Conservation (phyloP, 1,140 invertebrate species). For the Maconellicoccus hirsutus region DNA sequence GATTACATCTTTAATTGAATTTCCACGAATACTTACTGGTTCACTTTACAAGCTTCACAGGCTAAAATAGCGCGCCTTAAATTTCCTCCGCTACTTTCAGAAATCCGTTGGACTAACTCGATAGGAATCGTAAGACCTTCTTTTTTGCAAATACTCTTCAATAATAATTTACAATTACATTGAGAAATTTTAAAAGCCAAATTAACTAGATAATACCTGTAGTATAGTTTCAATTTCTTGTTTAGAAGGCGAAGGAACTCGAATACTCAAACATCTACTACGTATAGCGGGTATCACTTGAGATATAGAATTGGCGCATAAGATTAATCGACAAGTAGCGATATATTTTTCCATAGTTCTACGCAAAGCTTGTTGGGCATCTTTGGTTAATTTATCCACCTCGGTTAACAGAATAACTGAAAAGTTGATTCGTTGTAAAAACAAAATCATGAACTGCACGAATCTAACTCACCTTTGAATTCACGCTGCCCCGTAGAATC, state of each 20-base stretch:
- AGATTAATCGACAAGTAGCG: constrained; percentile 83
- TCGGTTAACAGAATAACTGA: constrained; percentile 87
- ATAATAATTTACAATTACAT: not conserved
- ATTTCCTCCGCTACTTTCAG: constrained; percentile 74
- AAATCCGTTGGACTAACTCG: constrained; percentile 66
- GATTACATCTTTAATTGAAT: too few relatives aligned
- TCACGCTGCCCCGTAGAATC: constrained; percentile 73
- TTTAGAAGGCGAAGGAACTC: constrained; percentile 75
- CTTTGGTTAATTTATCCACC: constrained; percentile 90
- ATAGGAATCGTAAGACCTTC: constrained; percentile 68
- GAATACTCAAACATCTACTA: constrained; percentile 82
- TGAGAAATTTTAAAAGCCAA: not conserved
- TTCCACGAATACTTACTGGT: constrained; percentile 47
- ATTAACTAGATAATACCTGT: constrained; percentile 31
- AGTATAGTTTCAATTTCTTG: constrained; percentile 63
- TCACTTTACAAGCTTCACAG: constrained; percentile 86
- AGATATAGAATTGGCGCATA: constrained; percentile 90
- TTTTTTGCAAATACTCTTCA: constrained; percentile 69
- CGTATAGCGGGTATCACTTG: constrained; percentile 89
- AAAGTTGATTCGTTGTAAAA: constrained; percentile 29
- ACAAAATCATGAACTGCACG: not conserved
- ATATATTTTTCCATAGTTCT: constrained; percentile 99
- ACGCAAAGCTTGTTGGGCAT: constrained; percentile 94
- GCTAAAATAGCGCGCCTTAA: constrained; percentile 85
- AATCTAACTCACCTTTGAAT: constrained; percentile 64